These are phyloP conservation scores for Neodon shergylaensis DNA, from an alignment of 2,113 vertebrate genomes.

Conservation along the genomic window DNA sequence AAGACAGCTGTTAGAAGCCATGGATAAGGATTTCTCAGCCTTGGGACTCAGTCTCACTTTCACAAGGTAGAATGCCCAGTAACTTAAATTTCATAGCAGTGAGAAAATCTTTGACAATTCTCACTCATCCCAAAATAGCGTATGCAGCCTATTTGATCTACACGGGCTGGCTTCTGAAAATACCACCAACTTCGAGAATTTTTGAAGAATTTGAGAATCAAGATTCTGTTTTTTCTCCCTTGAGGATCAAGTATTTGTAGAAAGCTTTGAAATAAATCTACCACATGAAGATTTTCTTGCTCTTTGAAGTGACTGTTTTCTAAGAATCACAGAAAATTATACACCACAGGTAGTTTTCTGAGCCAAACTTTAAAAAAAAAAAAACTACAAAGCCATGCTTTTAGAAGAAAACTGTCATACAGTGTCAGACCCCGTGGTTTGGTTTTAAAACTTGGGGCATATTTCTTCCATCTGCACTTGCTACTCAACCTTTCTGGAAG, in stretches of 20 bases:
- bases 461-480: not conserved
- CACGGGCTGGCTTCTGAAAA: slow-evolving; percentile 54
- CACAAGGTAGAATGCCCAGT: not conserved
- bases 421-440: not conserved
- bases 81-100: slow-evolving; percentile 46
- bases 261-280: slow-evolving; percentile 76
- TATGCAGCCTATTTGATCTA: slow-evolving; percentile 53
- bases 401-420: not conserved
- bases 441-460: not conserved
- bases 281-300: slow-evolving; percentile 69
- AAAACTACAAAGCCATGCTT: not conserved
- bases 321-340: slow-evolving; percentile 62
- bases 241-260: slow-evolving; percentile 64
- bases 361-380: slow-evolving; percentile 7
- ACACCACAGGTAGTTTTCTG: slow-evolving; percentile 2
- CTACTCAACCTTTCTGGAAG: not conserved
- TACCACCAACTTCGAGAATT: slow-evolving; percentile 51
- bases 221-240: slow-evolving; percentile 43
- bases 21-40: not conserved
- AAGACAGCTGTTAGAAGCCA: not conserved
- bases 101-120: slow-evolving; percentile 45
- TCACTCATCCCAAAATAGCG: slow-evolving; percentile 54
- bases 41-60: slow-evolving; percentile 31
- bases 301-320: slow-evolving; percentile 57
- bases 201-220: slow-evolving; percentile 53